Evolutionary conservation across 2,888 invertebrate genomes (phyloP).

Genomic region (Thecophora atra): DNA sequence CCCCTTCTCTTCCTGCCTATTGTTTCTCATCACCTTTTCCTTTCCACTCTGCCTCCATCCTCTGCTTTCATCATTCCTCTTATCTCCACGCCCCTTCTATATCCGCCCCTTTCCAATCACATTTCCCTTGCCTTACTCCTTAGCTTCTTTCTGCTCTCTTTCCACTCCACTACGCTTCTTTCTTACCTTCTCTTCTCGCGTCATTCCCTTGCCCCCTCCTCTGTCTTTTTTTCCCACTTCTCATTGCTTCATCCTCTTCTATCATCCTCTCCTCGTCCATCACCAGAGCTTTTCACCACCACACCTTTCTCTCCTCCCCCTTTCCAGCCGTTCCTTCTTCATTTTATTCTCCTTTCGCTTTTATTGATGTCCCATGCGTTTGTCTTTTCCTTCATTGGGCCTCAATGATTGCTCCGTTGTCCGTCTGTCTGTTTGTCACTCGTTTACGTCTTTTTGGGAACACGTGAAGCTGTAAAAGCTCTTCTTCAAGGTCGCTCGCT

Average conservation of each 20-base stretch:
- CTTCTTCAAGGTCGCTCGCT: slow-evolving; percentile 59
- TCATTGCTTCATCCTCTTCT: not conserved
- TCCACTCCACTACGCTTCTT: not conserved
- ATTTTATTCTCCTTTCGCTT: not conserved
- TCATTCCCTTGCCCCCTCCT: not conserved
- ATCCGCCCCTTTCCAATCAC: too few relatives aligned
- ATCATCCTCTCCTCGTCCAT: not conserved
- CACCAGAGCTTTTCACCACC: not conserved
- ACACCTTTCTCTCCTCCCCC: not conserved
- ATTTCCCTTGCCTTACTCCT: too few relatives aligned
- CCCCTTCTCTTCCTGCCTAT: too few relatives aligned
- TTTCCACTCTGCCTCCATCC: too few relatives aligned
- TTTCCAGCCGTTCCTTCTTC: not conserved
- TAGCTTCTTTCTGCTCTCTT: too few relatives aligned
- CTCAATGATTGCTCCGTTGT: slow-evolving; percentile 48
- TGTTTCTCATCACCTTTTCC: too few relatives aligned
- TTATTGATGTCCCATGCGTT: not conserved
- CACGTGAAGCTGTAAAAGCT: slow-evolving; percentile 62
- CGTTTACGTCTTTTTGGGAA: slow-evolving; percentile 42
- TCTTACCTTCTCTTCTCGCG: not conserved
- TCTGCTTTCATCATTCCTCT: too few relatives aligned
- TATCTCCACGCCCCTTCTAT: too few relatives aligned
- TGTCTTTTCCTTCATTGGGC: not conserved
- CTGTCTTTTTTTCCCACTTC: not conserved
- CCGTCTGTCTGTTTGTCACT: slow-evolving; percentile 37